Conservation (phyloP, 1,140 invertebrate genomes). For the Hylyphantes graminicola region DNA sequence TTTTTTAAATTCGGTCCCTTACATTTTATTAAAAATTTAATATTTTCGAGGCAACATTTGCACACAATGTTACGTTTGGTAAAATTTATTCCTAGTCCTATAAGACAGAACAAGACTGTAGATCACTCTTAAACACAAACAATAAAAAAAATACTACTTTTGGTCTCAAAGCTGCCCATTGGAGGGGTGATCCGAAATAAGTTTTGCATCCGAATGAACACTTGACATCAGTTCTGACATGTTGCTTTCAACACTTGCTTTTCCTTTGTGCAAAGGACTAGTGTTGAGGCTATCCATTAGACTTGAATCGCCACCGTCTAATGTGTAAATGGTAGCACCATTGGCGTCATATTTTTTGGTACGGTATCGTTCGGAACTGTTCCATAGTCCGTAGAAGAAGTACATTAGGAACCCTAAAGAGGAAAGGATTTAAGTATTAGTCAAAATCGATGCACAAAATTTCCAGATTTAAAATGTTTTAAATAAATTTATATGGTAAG, state of each 20-base stretch:
- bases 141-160: background rate
- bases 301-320: slow-evolving; percentile 28
- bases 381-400: slow-evolving; percentile 91
- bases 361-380: slow-evolving; percentile 74
- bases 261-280: slow-evolving; percentile 22
- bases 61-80: too few relatives aligned
- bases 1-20: too few relatives aligned
- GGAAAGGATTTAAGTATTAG: background rate
- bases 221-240: slow-evolving; percentile 55
- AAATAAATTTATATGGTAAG: background rate
- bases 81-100: too few relatives aligned
- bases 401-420: slow-evolving; percentile 81
- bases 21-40: too few relatives aligned
- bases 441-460: background rate
- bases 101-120: too few relatives aligned
- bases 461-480: background rate
- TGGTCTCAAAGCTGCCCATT: slow-evolving; percentile 17
- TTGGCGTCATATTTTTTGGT: background rate
- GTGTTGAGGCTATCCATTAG: slow-evolving; percentile 4
- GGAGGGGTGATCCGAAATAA: slow-evolving; percentile 41
- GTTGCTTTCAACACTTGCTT: slow-evolving; percentile 44
- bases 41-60: too few relatives aligned
- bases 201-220: slow-evolving; percentile 27
- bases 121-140: background rate
- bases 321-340: slow-evolving; percentile 19